Evolutionary conservation across 2,113 vertebrate species (phyloP).

Genomic region (Xenopus tropicalis): DNA sequence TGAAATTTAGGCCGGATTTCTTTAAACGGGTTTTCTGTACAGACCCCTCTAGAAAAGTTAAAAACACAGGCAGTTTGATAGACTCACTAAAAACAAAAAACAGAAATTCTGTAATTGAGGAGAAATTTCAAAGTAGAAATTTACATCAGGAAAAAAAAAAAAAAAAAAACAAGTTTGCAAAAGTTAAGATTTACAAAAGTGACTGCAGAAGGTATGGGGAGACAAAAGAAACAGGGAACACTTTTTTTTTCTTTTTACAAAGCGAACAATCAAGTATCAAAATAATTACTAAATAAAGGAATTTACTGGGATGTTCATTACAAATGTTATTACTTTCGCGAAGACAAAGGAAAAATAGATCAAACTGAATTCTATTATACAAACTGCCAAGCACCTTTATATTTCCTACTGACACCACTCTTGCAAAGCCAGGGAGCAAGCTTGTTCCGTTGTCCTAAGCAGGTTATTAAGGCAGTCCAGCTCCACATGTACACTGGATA

Average conservation of each 20-base stretch:
- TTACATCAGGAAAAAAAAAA: too few relatives aligned
- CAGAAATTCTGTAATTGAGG: neutral
- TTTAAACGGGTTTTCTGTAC: conserved; percentile 12
- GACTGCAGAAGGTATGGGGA: conserved; percentile 9
- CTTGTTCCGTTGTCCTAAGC: conserved; percentile 1
- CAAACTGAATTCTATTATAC: conserved; percentile 32
- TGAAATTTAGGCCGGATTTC: conserved; percentile 15
- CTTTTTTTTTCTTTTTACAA: neutral
- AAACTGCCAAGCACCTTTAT: conserved; percentile 36
- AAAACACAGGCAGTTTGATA: conserved; percentile 13
- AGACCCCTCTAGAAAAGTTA: conserved; percentile 15
- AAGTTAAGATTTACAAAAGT: conserved; percentile 30
- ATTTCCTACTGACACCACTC: conserved; percentile 11
- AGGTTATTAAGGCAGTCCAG: conserved; percentile 37
- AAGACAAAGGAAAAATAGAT: conserved; percentile 30
- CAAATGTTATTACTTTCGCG: conserved; percentile 25
- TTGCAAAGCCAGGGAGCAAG: conserved; percentile 9
- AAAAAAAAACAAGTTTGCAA: conserved; percentile 4
- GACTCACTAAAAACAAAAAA: neutral
- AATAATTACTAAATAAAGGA: conserved; percentile 29
- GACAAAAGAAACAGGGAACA: neutral
- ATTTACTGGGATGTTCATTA: conserved; percentile 14
- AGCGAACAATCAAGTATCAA: conserved; percentile 34
- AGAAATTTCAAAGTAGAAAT: neutral
- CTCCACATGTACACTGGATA: neutral